These are phyloP conservation scores for Sebastes fasciatus DNA, from an alignment of 2,113 vertebrate genomes.

Conservation along the genomic window DNA sequence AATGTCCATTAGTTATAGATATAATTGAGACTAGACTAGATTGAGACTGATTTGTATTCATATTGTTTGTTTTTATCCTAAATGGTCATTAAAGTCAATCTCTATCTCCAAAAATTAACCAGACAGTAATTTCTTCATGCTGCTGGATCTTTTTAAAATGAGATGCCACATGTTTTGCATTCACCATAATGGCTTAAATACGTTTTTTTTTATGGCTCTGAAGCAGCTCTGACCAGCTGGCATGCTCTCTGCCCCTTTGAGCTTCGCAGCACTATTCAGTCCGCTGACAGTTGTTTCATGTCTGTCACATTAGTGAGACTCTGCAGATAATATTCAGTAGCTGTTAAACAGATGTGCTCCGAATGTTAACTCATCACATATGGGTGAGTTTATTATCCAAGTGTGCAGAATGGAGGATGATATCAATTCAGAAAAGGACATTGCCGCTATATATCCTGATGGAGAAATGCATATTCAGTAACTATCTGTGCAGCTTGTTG, in stretches of 20 bases:
- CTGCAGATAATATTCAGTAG: conserved; percentile 45
- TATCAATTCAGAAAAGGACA: background rate
- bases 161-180: conserved; percentile 56
- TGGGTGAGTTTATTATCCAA: conserved; percentile 22
- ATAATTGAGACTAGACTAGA: too few species aligned
- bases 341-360: conserved; percentile 57
- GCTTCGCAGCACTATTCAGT: conserved; percentile 8
- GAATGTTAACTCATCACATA: conserved; percentile 34
- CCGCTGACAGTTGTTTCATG: conserved; percentile 43
- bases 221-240: conserved; percentile 61
- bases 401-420: conserved; percentile 17
- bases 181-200: conserved; percentile 44
- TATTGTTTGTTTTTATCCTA: background rate
- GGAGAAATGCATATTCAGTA: conserved; percentile 5
- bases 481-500: background rate
- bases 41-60: background rate
- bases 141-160: conserved; percentile 2
- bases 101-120: conserved; percentile 4
- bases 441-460: conserved; percentile 12
- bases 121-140: background rate
- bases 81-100: background rate
- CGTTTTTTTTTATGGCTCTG: conserved; percentile 39
- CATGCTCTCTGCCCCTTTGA: conserved; percentile 34
- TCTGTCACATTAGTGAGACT: conserved; percentile 48
- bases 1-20: too few species aligned